Evolutionary conservation across 2,797 vertebrate species (phyloP).

Genomic region (Oceanodroma leucorhoa): DNA sequence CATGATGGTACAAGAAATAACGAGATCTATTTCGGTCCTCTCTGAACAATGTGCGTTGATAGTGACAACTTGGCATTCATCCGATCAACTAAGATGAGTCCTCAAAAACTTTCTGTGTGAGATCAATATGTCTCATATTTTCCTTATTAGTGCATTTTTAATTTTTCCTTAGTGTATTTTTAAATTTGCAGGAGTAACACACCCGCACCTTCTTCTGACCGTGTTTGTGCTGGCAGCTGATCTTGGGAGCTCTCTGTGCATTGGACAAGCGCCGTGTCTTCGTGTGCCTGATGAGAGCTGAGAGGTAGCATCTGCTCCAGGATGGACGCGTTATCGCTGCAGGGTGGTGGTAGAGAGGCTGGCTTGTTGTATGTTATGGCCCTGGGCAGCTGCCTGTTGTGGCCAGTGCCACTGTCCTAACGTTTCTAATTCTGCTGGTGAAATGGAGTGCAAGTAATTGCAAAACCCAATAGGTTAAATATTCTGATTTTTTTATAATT

Average conservation of each 20-base stretch:
- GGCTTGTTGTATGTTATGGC: not conserved
- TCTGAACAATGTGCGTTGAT: not conserved
- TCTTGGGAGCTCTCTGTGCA: not conserved
- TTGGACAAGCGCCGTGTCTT: not conserved
- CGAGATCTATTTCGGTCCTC: not conserved
- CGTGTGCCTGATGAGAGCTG: slow-evolving; percentile 5
- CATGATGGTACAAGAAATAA: not conserved
- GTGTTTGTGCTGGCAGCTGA: not conserved
- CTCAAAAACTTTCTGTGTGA: not conserved
- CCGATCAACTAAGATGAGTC: not conserved
- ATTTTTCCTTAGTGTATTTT: not conserved
- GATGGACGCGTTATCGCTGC: not conserved
- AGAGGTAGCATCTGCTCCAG: slow-evolving; percentile 44
- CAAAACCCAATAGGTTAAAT: slow-evolving; percentile 51
- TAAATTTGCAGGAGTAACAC: not conserved
- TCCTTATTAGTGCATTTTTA: not conserved
- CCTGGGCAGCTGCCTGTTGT: slow-evolving; percentile 39
- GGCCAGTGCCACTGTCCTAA: slow-evolving; percentile 40
- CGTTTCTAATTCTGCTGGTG: slow-evolving; percentile 64
- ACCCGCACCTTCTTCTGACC: rapidly evolving
- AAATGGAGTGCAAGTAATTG: slow-evolving; percentile 74
- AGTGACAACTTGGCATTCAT: not conserved
- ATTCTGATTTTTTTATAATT: not conserved
- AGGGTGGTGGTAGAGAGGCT: not conserved
- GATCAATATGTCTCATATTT: not conserved